Evolutionary conservation across 2,888 invertebrate genomes (phyloP), one percentile per base, ranked within the genome.

Genomic region (Panopea generosa): DNA sequence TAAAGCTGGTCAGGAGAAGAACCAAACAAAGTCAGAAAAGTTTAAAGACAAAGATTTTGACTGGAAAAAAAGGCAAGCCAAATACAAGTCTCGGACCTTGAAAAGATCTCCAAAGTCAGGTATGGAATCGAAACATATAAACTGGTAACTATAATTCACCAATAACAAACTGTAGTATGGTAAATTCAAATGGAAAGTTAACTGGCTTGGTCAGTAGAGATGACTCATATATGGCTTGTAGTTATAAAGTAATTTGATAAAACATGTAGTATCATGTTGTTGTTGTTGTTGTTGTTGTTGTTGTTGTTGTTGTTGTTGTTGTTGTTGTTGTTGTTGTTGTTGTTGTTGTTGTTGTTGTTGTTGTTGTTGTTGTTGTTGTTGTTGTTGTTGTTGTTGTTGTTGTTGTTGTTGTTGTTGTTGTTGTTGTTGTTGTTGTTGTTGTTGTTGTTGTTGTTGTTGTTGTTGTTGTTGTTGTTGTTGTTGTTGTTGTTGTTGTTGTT

Each of bases 61-160:
- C 4, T 71, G 66, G 76, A 76, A 71, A 33, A 47, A 70, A n/a
- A 26, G 62, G 26, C 40, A 60, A 22, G 75, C 75, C 7, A 70
- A 71, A 60, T 67, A 52, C 18, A 71, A 71, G 50, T 66, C 76
- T 29, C 66, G 27, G 43, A 61, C 76, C 11, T 50, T 76, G n/a
- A 76, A 71, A 45, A 61, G 76, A 47, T 38, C 55, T 40, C 49
- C 53, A 33, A 72, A 72, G 60, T 45, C 62, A 67, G 73, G 73
- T 73, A 33, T 33, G 33, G 4, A 4, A 33, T 33, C 4, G 4
- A 11, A 33, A 7, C 33, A 33, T 33, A 11, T 33, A 7, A 7
- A 4, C 4, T 33, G 4, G 33, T 33, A n/a, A n/a, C n/a, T n/a
- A n/a, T n/a, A n/a, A n/a, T n/a, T n/a, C n/a, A n/a, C n/a, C n/a